Percentiles rank a stretch among this genome's conserved stretches.
Evolutionary conservation across 2,113 vertebrate species (phyloP).

Genomic region (Megaceryle maxima): DNA sequence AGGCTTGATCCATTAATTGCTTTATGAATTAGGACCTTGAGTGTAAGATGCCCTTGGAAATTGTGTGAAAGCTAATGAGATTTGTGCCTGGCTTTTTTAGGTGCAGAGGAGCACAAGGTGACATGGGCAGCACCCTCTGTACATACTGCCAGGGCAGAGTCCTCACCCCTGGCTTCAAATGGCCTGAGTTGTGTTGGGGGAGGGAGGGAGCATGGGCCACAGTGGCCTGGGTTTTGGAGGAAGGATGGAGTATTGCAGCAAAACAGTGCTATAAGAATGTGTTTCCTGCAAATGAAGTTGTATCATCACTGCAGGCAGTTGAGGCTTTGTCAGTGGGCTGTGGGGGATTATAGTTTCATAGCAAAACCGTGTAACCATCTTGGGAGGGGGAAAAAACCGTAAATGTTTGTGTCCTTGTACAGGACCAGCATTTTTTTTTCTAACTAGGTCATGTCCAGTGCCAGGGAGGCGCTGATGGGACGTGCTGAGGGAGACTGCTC

Average conservation of each 20-base stretch:
- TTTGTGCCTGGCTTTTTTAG: background rate
- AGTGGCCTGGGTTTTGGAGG: background rate
- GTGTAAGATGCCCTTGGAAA: background rate
- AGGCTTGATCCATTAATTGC: constrained; percentile 25
- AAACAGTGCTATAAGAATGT: background rate
- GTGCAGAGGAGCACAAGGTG: background rate
- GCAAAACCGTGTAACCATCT: background rate
- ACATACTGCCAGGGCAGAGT: background rate
- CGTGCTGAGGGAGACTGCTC: background rate
- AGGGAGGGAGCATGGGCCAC: background rate
- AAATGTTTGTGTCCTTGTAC: background rate
- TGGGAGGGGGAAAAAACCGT: background rate
- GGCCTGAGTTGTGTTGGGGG: fast-evolving
- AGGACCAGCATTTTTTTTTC: background rate
- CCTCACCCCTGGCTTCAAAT: background rate
- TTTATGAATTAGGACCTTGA: constrained; percentile 7
- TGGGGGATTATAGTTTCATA: background rate
- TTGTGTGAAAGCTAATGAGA: background rate
- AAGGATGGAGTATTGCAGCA: background rate
- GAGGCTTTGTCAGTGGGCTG: background rate
- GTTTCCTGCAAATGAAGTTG: background rate
- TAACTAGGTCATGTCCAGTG: background rate
- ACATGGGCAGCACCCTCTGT: background rate
- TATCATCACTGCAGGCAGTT: background rate
- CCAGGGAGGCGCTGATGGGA: no score